Percentiles rank a stretch among this genome's conserved stretches.
Conservation (phyloP, 2,797 vertebrate species). For the Acanthornis magna region DNA sequence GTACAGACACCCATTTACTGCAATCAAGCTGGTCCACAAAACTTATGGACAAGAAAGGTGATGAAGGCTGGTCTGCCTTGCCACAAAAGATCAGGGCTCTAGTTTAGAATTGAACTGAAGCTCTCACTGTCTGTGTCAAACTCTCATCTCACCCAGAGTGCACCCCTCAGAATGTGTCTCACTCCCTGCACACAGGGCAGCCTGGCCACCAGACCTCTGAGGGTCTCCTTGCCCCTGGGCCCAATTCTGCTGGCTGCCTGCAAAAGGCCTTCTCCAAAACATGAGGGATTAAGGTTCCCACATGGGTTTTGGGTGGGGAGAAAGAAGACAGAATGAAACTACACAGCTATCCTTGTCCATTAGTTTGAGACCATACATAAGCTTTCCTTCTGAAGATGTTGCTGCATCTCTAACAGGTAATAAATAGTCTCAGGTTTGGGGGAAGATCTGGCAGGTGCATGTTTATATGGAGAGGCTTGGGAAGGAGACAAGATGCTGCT, state of each 20-base stretch:
- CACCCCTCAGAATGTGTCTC: accelerated
- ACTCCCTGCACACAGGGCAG: background rate
- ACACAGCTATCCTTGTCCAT: background rate
- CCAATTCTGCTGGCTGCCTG: background rate
- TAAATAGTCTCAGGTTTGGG: background rate
- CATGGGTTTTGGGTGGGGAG: accelerated
- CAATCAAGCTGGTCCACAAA: background rate
- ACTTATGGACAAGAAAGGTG: accelerated
- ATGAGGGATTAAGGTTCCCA: background rate
- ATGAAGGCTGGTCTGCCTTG: background rate
- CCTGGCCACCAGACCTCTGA: background rate
- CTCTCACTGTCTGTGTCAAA: background rate
- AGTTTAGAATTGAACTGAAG: background rate
- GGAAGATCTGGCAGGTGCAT: background rate
- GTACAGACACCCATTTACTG: background rate
- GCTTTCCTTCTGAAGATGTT: background rate
- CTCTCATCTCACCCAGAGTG: background rate
- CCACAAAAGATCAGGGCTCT: background rate
- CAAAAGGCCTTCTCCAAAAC: background rate
- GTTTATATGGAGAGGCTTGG: background rate
- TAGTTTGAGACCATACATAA: background rate
- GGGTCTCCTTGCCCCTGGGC: accelerated
- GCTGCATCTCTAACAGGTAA: background rate
- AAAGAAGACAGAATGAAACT: background rate
- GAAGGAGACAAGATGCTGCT: background rate